Evolutionary conservation across 1,140 invertebrate species (phyloP), one percentile per base, ranked within the genome.

Genomic region (Telenomus remus): DNA sequence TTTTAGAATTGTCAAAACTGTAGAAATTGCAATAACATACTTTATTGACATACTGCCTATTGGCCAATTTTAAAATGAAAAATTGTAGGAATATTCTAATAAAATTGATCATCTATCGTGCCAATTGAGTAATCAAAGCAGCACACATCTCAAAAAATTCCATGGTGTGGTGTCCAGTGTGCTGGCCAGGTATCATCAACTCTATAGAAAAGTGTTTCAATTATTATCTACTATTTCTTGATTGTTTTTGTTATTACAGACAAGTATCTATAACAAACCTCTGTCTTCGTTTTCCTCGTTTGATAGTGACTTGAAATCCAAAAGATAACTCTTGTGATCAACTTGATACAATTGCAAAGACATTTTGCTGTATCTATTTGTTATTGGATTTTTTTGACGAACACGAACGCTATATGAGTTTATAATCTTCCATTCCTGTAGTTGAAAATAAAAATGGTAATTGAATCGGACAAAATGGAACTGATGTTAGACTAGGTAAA

Each of bases 141-240:
- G 98, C 97, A 88, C 98, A 99, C 97, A 99, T 99, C 90, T 99
- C 98, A 87, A 99, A 99, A 89, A 99, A 99, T 90, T 99, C 98
- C 95, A 99, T 98, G 3, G 97, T 99, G 86, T 99, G 97, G 83
- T 99, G 97, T 16, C 89, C 85, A 80, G 88, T 89, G 81, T 87
- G 76, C 81, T 90, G 83, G 84, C 89, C 86, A 56, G 88, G 87
- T 33, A 85, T 27, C 13, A 61, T 27, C 13, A 54, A 44, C 63
- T 78, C 76, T 78, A 55, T 5, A 73, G 73, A 50, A 2, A 39
- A 33, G 55, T 46, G 47, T 47, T 56, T 27, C 16, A 54, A n/a
- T n/a, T n/a, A n/a, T 7, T 49, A 33, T n/a, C 0, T 47, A 4
- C 10, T 16, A 4, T 47, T 47, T 16, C 14, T 16, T 47, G 1